Conservation (phyloP, 2,113 vertebrate genomes). For the Tamias sibiricus region DNA sequence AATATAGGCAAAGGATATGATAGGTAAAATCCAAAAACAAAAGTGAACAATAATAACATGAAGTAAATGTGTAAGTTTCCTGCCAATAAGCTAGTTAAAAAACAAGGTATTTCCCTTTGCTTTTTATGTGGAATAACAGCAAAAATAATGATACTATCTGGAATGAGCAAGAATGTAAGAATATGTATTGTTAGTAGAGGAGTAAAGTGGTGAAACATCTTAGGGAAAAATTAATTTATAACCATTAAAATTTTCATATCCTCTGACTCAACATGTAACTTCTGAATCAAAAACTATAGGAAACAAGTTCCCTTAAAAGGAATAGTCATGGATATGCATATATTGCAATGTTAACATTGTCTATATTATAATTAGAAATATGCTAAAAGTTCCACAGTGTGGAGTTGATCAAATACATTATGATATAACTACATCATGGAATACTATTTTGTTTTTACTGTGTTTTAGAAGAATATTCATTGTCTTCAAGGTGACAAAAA, state of each 20-base stretch:
- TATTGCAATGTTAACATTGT: neutral
- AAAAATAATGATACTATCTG: neutral
- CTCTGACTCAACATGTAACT: neutral
- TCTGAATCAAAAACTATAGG: neutral
- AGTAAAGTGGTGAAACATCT: neutral
- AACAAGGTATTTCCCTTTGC: neutral
- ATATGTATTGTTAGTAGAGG: neutral
- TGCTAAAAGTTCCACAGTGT: neutral
- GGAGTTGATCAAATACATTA: neutral
- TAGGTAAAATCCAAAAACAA: neutral
- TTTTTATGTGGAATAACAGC: neutral
- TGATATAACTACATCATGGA: neutral
- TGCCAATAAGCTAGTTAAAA: neutral
- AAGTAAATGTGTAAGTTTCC: neutral
- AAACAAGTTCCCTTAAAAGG: neutral
- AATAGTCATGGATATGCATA: neutral
- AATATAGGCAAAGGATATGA: neutral
- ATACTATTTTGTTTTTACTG: neutral
- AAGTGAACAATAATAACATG: neutral
- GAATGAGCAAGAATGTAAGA: neutral
- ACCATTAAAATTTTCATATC: neutral
- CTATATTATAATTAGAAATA: neutral
- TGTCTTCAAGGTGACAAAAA: neutral
- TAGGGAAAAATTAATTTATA: neutral
- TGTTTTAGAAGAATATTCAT: neutral